Conservation (phyloP, 2,797 vertebrate species). For the Danio aesculapii region DNA sequence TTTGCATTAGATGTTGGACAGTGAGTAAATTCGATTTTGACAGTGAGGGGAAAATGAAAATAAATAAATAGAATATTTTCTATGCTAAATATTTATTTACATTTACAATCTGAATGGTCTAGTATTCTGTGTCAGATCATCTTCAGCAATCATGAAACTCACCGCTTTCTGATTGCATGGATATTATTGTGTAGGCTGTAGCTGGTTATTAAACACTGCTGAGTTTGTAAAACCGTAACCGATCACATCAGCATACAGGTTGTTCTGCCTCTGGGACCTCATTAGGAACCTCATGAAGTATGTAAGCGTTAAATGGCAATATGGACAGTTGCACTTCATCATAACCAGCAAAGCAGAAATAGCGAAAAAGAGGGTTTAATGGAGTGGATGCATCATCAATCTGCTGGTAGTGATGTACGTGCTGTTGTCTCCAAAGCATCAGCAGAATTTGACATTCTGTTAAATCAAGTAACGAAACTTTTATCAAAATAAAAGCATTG, state of each 20-base stretch:
- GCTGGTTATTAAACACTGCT: conserved; percentile 7
- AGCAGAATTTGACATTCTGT: neutral
- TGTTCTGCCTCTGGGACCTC: conserved; percentile 46
- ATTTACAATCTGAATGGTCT: too few species aligned
- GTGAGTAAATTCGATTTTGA: too few species aligned
- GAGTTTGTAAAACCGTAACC: conserved; percentile 31
- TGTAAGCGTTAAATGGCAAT: conserved; percentile 47
- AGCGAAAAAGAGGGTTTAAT: conserved; percentile 21
- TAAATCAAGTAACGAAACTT: neutral
- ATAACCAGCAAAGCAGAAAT: conserved; percentile 42
- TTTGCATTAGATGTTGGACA: too few species aligned
- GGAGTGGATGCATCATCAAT: conserved; percentile 14
- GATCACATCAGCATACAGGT: conserved; percentile 7
- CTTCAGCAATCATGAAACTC: too few species aligned
- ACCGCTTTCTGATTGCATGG: neutral
- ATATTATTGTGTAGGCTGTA: neutral
- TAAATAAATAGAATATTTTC: too few species aligned
- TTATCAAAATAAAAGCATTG: neutral
- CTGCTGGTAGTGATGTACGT: conserved; percentile 6
- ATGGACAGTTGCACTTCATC: conserved; percentile 45
- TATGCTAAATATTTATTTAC: too few species aligned
- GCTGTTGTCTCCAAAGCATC: conserved; percentile 14
- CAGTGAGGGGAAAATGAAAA: too few species aligned
- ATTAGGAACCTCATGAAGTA: conserved; percentile 48
- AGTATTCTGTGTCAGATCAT: too few species aligned